Conservation (phyloP, 2,797 vertebrate species). For the Sebastiscus tertius region DNA sequence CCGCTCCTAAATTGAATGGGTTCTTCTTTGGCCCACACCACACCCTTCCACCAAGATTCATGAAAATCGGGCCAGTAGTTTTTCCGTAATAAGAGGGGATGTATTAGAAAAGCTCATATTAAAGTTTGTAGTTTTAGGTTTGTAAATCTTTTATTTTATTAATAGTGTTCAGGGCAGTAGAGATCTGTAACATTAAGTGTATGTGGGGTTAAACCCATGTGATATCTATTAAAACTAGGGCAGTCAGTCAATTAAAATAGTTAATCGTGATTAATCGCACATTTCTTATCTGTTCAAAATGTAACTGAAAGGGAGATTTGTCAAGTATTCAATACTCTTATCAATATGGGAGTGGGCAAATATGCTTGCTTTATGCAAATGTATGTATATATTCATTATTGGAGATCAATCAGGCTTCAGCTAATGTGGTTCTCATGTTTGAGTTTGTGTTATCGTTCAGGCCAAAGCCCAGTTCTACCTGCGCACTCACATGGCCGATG, state of each 20-base stretch:
- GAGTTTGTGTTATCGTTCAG: conserved; percentile 66
- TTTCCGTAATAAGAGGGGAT: background rate
- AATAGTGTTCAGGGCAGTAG: background rate
- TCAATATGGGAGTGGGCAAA: no score
- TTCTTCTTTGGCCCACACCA: background rate
- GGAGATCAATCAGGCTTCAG: background rate
- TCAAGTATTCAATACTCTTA: no score
- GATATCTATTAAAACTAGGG: background rate
- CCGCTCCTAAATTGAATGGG: background rate
- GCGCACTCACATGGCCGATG: conserved; percentile 95
- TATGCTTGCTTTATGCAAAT: no score
- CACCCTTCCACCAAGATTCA: background rate
- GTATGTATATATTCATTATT: background rate
- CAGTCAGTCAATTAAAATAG: no score
- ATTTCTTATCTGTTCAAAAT: no score
- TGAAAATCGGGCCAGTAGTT: rapidly evolving
- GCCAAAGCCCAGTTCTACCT: conserved; percentile 95
- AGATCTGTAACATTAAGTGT: background rate
- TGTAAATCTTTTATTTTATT: background rate
- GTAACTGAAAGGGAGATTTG: no score
- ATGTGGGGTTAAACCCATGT: background rate
- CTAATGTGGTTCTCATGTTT: background rate
- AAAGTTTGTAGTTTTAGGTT: background rate
- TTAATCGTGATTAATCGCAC: no score
- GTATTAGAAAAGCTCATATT: background rate